These are phyloP conservation scores for Tetraodon nigroviridis DNA, from an alignment of 2,113 vertebrate genomes.

Conservation along the genomic window DNA sequence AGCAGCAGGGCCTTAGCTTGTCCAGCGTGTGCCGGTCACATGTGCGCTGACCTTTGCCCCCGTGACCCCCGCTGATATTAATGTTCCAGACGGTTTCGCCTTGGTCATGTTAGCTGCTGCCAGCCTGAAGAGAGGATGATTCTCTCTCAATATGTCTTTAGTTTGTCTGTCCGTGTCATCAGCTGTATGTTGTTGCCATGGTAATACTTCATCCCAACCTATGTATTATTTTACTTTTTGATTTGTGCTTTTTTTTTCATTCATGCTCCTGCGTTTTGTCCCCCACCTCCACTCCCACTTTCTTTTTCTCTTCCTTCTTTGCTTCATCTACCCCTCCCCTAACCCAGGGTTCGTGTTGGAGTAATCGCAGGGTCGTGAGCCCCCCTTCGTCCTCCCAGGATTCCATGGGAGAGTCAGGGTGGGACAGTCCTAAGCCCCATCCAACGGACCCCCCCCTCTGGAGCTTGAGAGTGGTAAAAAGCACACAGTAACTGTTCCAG, in stretches of 20 bases:
- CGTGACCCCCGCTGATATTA: background rate
- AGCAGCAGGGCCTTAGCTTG: no score
- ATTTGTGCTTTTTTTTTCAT: conserved; percentile 12
- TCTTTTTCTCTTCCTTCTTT: conserved; percentile 62
- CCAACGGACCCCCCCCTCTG: conserved; percentile 86
- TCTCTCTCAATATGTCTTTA: no score
- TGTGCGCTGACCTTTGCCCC: background rate
- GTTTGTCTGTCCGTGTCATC: no score
- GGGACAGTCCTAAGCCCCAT: conserved; percentile 88
- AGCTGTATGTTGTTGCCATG: conserved; percentile 28
- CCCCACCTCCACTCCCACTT: background rate
- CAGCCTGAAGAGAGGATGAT: no score
- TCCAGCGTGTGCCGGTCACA: background rate
- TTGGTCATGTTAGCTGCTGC: background rate
- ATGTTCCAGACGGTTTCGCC: no score
- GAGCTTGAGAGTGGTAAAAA: conserved; percentile 96
- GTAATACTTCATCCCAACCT: conserved; percentile 17
- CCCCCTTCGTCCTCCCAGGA: conserved; percentile 94
- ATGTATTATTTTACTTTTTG: conserved; percentile 30
- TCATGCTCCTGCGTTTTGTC: background rate
- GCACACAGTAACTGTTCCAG: conserved; percentile 33
- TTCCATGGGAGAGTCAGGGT: conserved; percentile 87
- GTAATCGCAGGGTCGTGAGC: conserved; percentile 86
- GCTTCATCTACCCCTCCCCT: conserved; percentile 9
- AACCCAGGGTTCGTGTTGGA: conserved; percentile 96